Evolutionary conservation across 2,113 vertebrate species (phyloP).

Genomic region (Ovis canadensis): DNA sequence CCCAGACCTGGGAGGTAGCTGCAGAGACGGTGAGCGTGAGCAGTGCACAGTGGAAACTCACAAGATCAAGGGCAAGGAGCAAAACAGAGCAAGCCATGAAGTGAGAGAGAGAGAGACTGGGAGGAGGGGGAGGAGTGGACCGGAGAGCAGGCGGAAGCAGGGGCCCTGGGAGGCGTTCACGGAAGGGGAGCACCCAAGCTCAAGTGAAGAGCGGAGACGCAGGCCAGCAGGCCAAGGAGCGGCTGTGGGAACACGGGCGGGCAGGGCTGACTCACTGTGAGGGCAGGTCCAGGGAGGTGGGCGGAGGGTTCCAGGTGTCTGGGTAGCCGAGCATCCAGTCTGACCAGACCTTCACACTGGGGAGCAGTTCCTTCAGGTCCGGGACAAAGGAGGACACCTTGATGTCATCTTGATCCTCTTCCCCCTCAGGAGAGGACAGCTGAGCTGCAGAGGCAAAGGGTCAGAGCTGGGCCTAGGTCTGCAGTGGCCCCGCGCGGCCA

Average conservation of each 20-base stretch:
- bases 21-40: not conserved
- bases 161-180: not conserved
- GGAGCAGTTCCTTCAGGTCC: constrained; percentile 93
- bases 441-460: constrained; percentile 81
- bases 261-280: constrained; percentile 78
- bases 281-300: constrained; percentile 82
- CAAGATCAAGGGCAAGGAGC: not conserved
- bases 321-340: constrained; percentile 99
- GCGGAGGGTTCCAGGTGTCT: constrained; percentile 97
- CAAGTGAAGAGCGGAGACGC: not conserved
- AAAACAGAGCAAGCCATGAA: not conserved
- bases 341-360: constrained; percentile 97
- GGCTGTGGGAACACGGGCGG: not conserved
- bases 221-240: not conserved
- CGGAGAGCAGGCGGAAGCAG: not conserved
- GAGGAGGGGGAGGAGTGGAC: not conserved
- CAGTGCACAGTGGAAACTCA: not conserved
- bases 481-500: not conserved
- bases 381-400: constrained; percentile 89
- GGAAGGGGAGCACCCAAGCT: not conserved
- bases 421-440: constrained; percentile 74
- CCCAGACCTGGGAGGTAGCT: not conserved
- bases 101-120: not conserved
- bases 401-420: constrained; percentile 84
- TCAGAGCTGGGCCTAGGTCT: constrained; percentile 54